Conservation (phyloP, 2,888 invertebrate genomes). For the Drosophila neutralis region DNA sequence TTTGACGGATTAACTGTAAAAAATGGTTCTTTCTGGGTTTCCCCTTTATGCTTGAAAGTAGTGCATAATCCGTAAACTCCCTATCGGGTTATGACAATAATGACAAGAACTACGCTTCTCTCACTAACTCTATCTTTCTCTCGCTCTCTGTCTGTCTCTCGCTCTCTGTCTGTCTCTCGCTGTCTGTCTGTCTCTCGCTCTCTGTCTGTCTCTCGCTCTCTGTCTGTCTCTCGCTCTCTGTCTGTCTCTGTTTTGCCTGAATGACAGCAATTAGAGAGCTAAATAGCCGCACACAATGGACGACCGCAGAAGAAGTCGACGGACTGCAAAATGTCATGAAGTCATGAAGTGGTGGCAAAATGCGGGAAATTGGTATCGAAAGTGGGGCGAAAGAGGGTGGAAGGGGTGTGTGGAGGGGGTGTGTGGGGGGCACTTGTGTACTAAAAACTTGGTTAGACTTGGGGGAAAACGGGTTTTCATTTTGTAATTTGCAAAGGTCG, state of each 20-base stretch:
- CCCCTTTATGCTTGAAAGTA: neutral
- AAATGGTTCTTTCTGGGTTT: neutral
- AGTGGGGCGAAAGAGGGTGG: neutral
- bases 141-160: neutral
- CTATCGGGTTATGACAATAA: neutral
- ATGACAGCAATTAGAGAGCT: constrained; percentile 61
- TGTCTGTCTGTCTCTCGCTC: neutral
- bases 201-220: neutral
- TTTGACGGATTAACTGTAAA: neutral
- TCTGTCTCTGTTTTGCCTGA: constrained; percentile 20
- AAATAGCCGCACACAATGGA: constrained; percentile 51
- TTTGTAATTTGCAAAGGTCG: constrained; percentile 56
- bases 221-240: neutral
- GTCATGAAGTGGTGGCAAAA: neutral
- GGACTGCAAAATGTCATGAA: constrained; percentile 45
- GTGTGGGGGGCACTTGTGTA: neutral
- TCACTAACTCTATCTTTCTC: neutral
- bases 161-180: neutral
- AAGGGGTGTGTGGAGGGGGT: neutral
- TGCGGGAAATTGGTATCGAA: neutral
- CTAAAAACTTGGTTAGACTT: constrained; percentile 9
- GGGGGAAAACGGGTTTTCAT: constrained; percentile 37
- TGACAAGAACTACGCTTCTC: neutral
- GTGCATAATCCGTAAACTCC: neutral
- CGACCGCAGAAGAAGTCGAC: constrained; percentile 59